A percentile compares a stretch with the other conserved stretches of the same genome.
Conservation (phyloP, 2,113 vertebrate species). For the Leptodactylus fuscus region DNA sequence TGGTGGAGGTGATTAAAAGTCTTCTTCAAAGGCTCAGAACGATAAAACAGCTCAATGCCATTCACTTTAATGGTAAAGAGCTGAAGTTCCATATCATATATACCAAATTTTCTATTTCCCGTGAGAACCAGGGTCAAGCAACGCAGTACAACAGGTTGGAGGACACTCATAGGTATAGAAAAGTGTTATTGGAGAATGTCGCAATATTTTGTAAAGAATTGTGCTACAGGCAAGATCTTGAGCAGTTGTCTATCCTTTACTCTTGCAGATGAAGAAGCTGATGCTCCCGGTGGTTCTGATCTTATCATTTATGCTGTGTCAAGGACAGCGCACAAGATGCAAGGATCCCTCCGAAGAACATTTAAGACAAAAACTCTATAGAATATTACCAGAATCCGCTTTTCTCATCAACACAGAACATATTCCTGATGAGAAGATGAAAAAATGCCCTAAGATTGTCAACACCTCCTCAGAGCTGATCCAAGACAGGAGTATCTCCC, state of each 20-base stretch:
- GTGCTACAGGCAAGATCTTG: too few relatives aligned
- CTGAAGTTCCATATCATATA: too few relatives aligned
- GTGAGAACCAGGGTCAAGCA: too few relatives aligned
- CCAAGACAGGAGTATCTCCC: conserved; percentile 59
- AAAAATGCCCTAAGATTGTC: conserved; percentile 25
- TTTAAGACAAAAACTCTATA: not conserved
- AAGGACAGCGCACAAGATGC: conserved; percentile 3
- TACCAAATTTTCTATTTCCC: too few relatives aligned
- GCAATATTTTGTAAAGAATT: not conserved
- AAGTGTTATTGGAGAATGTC: too few relatives aligned
- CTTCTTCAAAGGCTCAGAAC: too few relatives aligned
- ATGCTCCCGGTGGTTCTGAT: not conserved
- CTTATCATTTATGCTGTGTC: not conserved
- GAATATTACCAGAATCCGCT: not conserved
- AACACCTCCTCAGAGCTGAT: conserved; percentile 37
- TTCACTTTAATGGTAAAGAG: too few relatives aligned
- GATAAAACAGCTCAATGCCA: too few relatives aligned
- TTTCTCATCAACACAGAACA: not conserved
- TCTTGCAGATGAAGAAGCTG: conserved; percentile 46
- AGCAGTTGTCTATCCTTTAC: not conserved
- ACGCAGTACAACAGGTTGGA: not conserved
- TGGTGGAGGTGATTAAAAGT: too few relatives aligned
- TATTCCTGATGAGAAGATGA: conserved; percentile 11
- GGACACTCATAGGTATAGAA: not conserved
- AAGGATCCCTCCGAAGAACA: conserved; percentile 48